Percentiles rank a stretch among this genome's conserved stretches.
phyloP scores from a whole-genome alignment of 2,888 invertebrate genomes.

The Coenonympha arcania region DNA sequence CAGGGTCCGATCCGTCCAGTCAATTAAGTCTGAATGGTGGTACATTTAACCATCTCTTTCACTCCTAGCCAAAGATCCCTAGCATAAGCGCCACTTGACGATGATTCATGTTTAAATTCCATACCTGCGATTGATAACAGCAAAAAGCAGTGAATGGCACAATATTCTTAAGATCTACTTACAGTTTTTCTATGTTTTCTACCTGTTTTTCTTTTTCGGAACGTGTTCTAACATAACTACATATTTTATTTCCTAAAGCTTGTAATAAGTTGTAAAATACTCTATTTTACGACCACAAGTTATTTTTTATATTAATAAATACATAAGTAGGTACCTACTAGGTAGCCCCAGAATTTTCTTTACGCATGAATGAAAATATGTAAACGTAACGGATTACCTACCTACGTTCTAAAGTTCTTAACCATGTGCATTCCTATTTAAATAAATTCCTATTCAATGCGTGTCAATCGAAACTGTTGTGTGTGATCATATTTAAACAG shows the following conservation, averaged over 20 bases:
- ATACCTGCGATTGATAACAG: slow-evolving; percentile 70
- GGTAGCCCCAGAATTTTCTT: too few species aligned
- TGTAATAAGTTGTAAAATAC: too few species aligned
- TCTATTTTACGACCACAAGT: too few species aligned
- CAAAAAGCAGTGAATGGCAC: slow-evolving; percentile 63
- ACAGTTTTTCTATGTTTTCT: too few species aligned
- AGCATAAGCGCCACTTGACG: slow-evolving; percentile 69
- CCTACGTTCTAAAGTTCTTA: too few species aligned
- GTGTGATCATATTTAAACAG: slow-evolving; percentile 25
- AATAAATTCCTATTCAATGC: slow-evolving; percentile 27
- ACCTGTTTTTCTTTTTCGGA: slow-evolving; percentile 1
- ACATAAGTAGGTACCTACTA: too few species aligned
- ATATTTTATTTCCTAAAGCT: slow-evolving; percentile 7
- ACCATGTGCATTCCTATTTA: slow-evolving; percentile 25
- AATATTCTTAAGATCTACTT: slow-evolving; percentile 45
- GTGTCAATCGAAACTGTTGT: slow-evolving; percentile 25
- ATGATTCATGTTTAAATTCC: slow-evolving; percentile 71
- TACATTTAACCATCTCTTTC: slow-evolving; percentile 62
- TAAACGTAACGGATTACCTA: slow-evolving; percentile 23
- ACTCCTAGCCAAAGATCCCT: slow-evolving; percentile 54
- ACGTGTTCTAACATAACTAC: background rate
- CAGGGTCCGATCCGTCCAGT: slow-evolving; percentile 70
- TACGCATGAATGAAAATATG: slow-evolving; percentile 13
- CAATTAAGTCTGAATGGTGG: slow-evolving; percentile 71
- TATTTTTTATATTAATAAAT: too few species aligned